Evolutionary conservation across 92 coral and sea anemone species (phyloP).

Genomic region (Meandrina meandrites): DNA sequence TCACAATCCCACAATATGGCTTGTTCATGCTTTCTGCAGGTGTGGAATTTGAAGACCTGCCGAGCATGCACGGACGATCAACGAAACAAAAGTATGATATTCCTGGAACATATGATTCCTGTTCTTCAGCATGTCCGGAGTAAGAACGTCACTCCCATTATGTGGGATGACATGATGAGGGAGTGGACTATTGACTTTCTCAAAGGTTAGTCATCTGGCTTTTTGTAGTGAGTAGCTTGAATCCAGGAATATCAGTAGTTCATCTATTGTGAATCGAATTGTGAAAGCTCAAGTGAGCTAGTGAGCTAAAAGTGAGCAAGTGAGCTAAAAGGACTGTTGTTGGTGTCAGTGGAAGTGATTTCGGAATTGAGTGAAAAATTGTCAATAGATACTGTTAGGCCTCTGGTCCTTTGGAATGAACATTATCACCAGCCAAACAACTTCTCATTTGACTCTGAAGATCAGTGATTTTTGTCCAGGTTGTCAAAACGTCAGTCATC

Average conservation of each 20-base stretch:
- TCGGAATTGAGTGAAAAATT: no score
- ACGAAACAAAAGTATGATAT: conserved; percentile 69
- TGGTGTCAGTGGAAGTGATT: no score
- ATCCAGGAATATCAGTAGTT: not conserved
- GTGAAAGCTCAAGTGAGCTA: no score
- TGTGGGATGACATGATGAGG: conserved; percentile 97
- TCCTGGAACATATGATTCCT: conserved; percentile 78
- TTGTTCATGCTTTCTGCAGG: conserved; percentile 42
- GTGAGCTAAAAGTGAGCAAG: no score
- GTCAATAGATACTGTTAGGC: not conserved
- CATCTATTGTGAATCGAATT: no score
- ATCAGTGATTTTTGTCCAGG: not conserved
- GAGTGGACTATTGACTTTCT: conserved; percentile 57
- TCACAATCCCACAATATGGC: not conserved
- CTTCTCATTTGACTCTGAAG: not conserved
- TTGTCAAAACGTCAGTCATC: not conserved
- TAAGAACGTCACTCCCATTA: conserved; percentile 57
- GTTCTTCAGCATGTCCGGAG: conserved; percentile 73
- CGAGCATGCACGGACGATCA: conserved; percentile 57
- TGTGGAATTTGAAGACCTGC: conserved; percentile 83
- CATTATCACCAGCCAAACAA: not conserved
- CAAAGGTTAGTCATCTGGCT: conserved; percentile 34
- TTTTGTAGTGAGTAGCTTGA: not conserved
- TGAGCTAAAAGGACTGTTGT: no score
- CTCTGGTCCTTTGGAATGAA: not conserved